These are phyloP conservation scores for Archaeoteleia sp. DNA, from an alignment of 2,888 invertebrate genomes.

Conservation along the genomic window DNA sequence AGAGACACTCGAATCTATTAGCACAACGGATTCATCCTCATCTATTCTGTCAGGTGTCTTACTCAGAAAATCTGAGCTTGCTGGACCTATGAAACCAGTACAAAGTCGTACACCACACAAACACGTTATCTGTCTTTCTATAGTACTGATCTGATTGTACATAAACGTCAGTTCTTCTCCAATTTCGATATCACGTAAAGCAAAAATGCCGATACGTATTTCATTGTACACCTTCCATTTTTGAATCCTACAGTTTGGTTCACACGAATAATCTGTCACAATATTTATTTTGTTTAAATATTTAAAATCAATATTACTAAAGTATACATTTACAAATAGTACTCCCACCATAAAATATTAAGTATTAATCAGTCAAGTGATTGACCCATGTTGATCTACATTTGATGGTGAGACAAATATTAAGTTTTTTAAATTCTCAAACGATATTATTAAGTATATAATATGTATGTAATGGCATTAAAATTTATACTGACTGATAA, in stretches of 20 bases:
- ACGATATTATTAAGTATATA: too few relatives aligned
- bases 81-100: slow-evolving; percentile 17
- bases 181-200: slow-evolving; percentile 22
- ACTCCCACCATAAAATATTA: slow-evolving; percentile 6
- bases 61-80: too few relatives aligned
- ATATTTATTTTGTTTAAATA: too few relatives aligned
- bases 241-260: slow-evolving; percentile 30
- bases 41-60: too few relatives aligned
- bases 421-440: too few relatives aligned
- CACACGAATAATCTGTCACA: slow-evolving; percentile 46
- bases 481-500: slow-evolving; percentile 23
- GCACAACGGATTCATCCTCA: too few relatives aligned
- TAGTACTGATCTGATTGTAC: slow-evolving; percentile 14
- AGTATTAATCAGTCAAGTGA: neutral
- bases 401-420: too few relatives aligned
- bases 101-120: slow-evolving; percentile 25
- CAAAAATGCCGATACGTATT: slow-evolving; percentile 26
- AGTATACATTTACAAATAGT: too few relatives aligned
- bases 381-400: too few relatives aligned
- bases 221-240: slow-evolving; percentile 11
- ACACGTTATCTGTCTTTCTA: slow-evolving; percentile 15
- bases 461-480: too few relatives aligned
- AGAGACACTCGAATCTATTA: too few relatives aligned
- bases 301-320: too few relatives aligned
- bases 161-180: slow-evolving; percentile 39